Conservation (phyloP, 2,113 vertebrate species). For the Petrocephalus microphthalmus region DNA sequence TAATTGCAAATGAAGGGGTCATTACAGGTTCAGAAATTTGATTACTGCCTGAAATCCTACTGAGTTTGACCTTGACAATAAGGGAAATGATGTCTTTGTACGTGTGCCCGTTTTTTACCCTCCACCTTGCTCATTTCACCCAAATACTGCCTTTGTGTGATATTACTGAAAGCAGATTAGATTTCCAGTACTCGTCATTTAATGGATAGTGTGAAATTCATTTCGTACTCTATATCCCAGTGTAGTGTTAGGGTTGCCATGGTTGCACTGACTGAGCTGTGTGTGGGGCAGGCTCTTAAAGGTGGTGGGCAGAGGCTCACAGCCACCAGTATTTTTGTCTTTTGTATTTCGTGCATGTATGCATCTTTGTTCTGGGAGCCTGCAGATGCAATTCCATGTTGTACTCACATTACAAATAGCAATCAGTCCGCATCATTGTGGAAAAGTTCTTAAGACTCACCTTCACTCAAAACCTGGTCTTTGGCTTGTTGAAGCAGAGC, state of each 20-base stretch:
- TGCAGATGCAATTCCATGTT: not conserved
- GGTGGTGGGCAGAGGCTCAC: not conserved
- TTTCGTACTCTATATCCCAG: not conserved
- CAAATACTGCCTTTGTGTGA: not conserved
- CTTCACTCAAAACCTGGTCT: not conserved
- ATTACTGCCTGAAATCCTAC: not conserved
- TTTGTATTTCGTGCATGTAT: not conserved
- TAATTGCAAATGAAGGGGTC: too few species aligned
- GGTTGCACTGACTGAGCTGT: not conserved
- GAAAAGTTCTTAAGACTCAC: not conserved
- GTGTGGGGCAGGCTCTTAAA: not conserved
- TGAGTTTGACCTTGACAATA: not conserved
- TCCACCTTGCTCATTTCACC: not conserved
- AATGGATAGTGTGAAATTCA: slow-evolving; percentile 9
- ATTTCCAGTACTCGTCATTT: not conserved
- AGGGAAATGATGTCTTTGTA: not conserved
- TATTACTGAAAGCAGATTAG: not conserved
- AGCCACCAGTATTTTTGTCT: not conserved
- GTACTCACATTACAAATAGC: not conserved
- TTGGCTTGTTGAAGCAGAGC: not conserved
- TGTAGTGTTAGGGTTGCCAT: slow-evolving; percentile 16
- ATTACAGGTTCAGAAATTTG: not conserved
- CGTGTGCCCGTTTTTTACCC: not conserved
- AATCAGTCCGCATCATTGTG: not conserved
- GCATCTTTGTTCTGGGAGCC: not conserved